Evolutionary conservation across 2,888 invertebrate genomes (phyloP).

Genomic region (Agrilus biguttatus): DNA sequence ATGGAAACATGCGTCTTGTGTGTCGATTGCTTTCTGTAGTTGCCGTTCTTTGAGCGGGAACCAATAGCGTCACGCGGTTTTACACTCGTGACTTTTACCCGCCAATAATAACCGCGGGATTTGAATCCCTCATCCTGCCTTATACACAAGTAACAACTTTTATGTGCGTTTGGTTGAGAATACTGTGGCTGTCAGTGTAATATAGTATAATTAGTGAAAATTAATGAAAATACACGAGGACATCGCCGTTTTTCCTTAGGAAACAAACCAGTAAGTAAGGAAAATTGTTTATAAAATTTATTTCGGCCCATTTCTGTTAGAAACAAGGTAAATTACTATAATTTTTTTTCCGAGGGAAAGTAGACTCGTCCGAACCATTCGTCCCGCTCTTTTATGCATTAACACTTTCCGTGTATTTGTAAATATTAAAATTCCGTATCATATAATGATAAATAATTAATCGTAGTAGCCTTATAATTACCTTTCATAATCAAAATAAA

Average conservation of each 20-base stretch:
- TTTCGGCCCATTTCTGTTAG: conserved; percentile 26
- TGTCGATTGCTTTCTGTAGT: conserved; percentile 9
- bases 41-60: neutral
- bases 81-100: conserved; percentile 25
- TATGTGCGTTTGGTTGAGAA: conserved; percentile 33
- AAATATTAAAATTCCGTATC: no score
- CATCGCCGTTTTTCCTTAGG: conserved; percentile 49
- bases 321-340: conserved; percentile 16
- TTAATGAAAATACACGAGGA: conserved; percentile 53
- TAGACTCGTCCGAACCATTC: conserved; percentile 27
- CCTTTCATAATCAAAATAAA: no score
- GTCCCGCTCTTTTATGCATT: conserved; percentile 30
- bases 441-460: no score
- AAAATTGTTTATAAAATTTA: conserved; percentile 15
- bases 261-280: conserved; percentile 53
- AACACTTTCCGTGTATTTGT: conserved; percentile 11
- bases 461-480: no score
- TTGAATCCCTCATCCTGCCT: conserved; percentile 33
- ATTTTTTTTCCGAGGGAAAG: conserved; percentile 16
- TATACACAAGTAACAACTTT: conserved; percentile 27
- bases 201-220: conserved; percentile 44
- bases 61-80: conserved; percentile 29
- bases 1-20: conserved; percentile 21
- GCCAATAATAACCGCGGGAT: conserved; percentile 27
- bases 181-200: conserved; percentile 30